These are phyloP conservation scores for Gopherus evgoodei DNA, from an alignment of 2,113 vertebrate species.

Conservation along the genomic window DNA sequence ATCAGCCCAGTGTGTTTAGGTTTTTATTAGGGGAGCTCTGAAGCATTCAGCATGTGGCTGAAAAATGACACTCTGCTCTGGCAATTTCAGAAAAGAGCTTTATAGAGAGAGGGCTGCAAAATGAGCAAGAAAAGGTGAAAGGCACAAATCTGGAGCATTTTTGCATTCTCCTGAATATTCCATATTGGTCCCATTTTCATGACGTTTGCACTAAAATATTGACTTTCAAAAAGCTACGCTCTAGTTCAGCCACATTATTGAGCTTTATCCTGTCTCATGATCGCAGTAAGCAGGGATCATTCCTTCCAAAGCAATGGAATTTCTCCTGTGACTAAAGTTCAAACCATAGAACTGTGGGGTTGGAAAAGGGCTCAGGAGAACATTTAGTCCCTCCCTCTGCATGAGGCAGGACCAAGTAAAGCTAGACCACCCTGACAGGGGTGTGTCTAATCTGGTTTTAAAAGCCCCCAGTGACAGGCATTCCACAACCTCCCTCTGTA, in stretches of 20 bases:
- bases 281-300: not conserved
- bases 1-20: not conserved
- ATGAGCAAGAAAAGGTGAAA: not conserved
- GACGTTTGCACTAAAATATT: not conserved
- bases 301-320: not conserved
- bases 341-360: not conserved
- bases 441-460: too few species aligned
- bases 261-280: not conserved
- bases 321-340: not conserved
- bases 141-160: not conserved
- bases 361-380: too few species aligned
- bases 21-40: fast-evolving
- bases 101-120: not conserved
- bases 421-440: too few species aligned
- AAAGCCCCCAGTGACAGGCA: too few species aligned
- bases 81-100: not conserved
- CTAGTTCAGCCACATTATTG: not conserved
- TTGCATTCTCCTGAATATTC: not conserved
- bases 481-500: too few species aligned
- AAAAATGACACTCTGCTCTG: not conserved
- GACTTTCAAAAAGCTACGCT: not conserved
- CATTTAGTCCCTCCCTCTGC: too few species aligned
- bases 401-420: too few species aligned
- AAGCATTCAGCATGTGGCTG: fast-evolving
- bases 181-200: not conserved